Evolutionary conservation across 2,113 vertebrate species (phyloP), one percentile per base, ranked within the genome.

Genomic region (Pithys albifrons): DNA sequence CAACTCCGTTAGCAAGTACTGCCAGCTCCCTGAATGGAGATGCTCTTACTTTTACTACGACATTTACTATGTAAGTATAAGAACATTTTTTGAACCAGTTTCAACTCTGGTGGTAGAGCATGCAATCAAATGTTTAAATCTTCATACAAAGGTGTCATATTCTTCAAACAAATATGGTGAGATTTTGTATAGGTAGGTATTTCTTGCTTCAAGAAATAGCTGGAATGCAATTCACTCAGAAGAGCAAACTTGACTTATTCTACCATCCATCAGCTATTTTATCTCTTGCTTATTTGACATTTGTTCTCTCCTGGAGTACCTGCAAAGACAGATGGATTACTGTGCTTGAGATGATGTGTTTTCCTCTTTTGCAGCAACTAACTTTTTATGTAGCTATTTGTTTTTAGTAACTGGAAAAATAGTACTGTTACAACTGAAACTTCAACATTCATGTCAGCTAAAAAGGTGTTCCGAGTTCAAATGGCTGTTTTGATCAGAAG

Each of bases 1-100:
- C 99, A 35, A 99, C 99, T 14, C 98, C 99, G 1, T 82, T 99
- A 84, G 98, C 98, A 82, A 99, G 98, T 94, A 98, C 98, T 17
- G 97, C 98, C 79, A 98, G 84, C 19, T 98, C 98, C 54, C 98
- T 99, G 54, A 99, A 98, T 48, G 99, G 99, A 10, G 99, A 99
- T 59, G 99, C 99, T 14, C 98, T 99, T 92, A 95, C 98, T 33
- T 99, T 99, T 95, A 97, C 98, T 24, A 99, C 99, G 1, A 99
- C 97, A 0, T 99, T 99, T 96, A 98, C 97, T 76, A 95, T 99
- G 99, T 99, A 94, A 98, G 98, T 98, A 55, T 72, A 73, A 72
- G 79, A 10, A 77, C 54, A 46, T 5, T 12, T 92, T 70, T 62
- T n/a, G 29, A 90, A 80, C 7, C 12, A 23, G 4, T 57, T 83